These are phyloP conservation scores for Neuroscelio doddi DNA, from an alignment of 2,888 invertebrate species.

Conservation along the genomic window DNA sequence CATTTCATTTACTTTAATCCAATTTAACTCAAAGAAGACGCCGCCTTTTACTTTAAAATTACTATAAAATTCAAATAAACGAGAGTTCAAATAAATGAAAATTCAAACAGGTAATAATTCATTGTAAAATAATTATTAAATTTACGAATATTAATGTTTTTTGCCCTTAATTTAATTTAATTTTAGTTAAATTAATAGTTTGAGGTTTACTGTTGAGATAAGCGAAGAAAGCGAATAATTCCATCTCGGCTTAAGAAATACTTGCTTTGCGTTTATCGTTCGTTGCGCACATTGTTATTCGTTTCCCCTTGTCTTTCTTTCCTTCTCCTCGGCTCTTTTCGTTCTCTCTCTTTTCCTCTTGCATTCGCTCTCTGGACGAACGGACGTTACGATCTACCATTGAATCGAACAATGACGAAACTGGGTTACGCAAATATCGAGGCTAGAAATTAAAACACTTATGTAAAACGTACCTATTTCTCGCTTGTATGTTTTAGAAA, in stretches of 20 bases:
- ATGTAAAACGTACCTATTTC: conserved; percentile 48
- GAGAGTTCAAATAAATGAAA: too few species aligned
- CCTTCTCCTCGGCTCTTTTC: conserved; percentile 15
- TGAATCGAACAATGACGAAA: conserved; percentile 70
- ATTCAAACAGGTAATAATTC: too few species aligned
- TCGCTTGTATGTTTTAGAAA: conserved; percentile 32
- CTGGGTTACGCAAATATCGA: conserved; percentile 71
- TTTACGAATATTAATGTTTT: too few species aligned
- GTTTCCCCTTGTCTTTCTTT: conserved; percentile 34
- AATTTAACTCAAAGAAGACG: too few species aligned
- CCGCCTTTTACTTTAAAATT: too few species aligned
- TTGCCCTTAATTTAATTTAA: too few species aligned
- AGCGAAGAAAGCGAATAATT: conserved; percentile 19
- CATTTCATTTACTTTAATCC: too few species aligned
- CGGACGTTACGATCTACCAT: conserved; percentile 68
- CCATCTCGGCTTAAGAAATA: conserved; percentile 23
- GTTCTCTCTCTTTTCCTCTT: conserved; percentile 28
- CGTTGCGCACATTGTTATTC: conserved; percentile 44
- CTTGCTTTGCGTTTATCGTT: conserved; percentile 37
- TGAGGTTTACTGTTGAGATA: conserved; percentile 14
- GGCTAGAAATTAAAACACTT: conserved; percentile 68
- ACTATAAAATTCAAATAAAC: too few species aligned
- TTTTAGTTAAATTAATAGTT: conserved; percentile 16
- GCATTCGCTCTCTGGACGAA: conserved; percentile 51
- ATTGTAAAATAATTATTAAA: too few species aligned